Conservation (phyloP, 2,888 invertebrate genomes). For the Chalcis sispes region DNA sequence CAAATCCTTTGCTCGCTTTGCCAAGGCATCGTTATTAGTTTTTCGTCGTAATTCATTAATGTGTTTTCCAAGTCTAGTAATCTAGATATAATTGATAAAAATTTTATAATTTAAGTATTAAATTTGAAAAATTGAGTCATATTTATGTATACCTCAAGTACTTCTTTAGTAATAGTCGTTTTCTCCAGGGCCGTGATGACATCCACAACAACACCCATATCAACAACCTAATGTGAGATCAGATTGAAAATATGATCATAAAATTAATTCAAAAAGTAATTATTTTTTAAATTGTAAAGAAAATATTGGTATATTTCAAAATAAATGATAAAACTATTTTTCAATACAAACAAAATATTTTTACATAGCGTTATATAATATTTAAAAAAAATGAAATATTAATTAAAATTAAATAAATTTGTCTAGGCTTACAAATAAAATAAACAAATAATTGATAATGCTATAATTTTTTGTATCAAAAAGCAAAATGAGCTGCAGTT, state of each 20-base stretch:
- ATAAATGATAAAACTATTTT: no score
- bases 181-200: constrained; percentile 95
- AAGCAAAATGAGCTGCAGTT: no score
- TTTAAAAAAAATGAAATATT: no score
- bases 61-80: constrained; percentile 95
- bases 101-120: constrained; percentile 20
- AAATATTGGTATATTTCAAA: no score
- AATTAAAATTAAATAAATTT: background rate
- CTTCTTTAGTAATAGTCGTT: constrained; percentile 92
- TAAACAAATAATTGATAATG: no score
- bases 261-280: constrained; percentile 1
- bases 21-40: constrained; percentile 89
- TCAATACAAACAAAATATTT: no score
- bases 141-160: constrained; percentile 84
- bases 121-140: constrained; percentile 27
- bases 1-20: constrained; percentile 92
- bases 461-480: no score
- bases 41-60: constrained; percentile 94
- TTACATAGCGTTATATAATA: no score
- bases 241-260: background rate
- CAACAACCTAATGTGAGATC: constrained; percentile 85
- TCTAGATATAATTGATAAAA: constrained; percentile 77
- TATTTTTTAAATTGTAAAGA: background rate
- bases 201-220: constrained; percentile 95
- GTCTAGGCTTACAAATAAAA: no score